These are phyloP conservation scores for Prolemur simus DNA, from an alignment of 2,113 vertebrate genomes.

Conservation along the genomic window DNA sequence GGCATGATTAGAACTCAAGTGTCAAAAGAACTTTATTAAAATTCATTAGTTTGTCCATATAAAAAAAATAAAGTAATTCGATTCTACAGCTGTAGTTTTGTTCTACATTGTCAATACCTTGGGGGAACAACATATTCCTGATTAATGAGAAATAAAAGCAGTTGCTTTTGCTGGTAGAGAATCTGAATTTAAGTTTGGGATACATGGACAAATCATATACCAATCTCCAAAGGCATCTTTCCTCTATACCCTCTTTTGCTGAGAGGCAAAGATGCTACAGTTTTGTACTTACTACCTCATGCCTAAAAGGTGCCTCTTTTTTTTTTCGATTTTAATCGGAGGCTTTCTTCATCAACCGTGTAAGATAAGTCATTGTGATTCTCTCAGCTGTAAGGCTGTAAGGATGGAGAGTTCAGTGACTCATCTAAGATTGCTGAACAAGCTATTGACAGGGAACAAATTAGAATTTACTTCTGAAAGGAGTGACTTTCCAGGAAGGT, in stretches of 20 bases:
- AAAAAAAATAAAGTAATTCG: background rate
- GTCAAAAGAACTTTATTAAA: conserved; percentile 19
- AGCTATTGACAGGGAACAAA: conserved; percentile 26
- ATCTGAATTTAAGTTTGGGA: background rate
- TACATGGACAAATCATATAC: background rate
- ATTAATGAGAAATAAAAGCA: conserved; percentile 25
- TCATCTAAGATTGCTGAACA: conserved; percentile 32
- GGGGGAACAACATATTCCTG: background rate
- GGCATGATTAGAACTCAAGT: background rate
- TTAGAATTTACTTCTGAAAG: conserved; percentile 49
- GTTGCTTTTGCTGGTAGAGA: background rate
- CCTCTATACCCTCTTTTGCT: background rate
- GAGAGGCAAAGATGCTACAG: background rate
- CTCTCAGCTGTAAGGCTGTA: background rate
- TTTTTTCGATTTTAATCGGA: background rate
- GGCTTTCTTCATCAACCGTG: background rate
- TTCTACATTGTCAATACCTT: background rate
- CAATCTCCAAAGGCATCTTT: background rate
- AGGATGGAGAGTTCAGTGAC: background rate
- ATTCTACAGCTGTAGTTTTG: background rate
- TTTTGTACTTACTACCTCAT: background rate
- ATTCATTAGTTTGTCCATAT: background rate
- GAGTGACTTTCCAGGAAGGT: background rate
- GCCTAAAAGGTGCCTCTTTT: background rate
- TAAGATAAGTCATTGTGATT: background rate